Conservation (phyloP, 1,140 invertebrate species). For the Drosophila simulans region DNA sequence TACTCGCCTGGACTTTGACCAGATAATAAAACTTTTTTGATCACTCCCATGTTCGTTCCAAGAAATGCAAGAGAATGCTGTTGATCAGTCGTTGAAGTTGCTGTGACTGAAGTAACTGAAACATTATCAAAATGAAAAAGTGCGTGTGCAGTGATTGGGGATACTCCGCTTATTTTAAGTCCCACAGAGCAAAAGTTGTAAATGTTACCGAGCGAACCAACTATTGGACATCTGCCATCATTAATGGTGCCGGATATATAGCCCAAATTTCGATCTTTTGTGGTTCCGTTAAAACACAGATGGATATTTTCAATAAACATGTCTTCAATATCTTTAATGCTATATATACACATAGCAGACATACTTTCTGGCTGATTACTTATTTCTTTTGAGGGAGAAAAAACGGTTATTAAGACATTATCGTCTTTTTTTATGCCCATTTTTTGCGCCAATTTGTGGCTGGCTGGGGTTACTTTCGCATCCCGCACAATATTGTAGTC, state of each 20-base stretch:
- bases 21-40: constrained; percentile 92
- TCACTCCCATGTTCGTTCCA: constrained; percentile 90
- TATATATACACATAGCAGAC: constrained; percentile 94
- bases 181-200: constrained; percentile 96
- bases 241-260: constrained; percentile 96
- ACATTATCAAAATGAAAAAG: constrained; percentile 92
- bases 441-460: constrained; percentile 91
- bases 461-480: constrained; percentile 93
- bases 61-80: constrained; percentile 96
- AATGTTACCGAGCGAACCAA: constrained; percentile 94
- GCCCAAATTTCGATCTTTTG: constrained; percentile 95
- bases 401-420: constrained; percentile 92
- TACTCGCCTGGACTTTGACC: constrained; percentile 89
- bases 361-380: constrained; percentile 90
- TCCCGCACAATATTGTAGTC: constrained; percentile 96
- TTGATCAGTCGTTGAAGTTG: constrained; percentile 90
- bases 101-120: constrained; percentile 92
- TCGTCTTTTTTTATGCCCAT: constrained; percentile 92
- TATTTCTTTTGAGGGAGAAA: constrained; percentile 93
- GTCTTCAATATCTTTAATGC: constrained; percentile 94
- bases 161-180: constrained; percentile 94
- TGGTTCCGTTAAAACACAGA: constrained; percentile 97
- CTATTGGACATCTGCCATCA: constrained; percentile 94
- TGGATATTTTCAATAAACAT: constrained; percentile 98
- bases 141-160: constrained; percentile 91